Evolutionary conservation across 2,888 invertebrate species (phyloP), one percentile per base, ranked within the genome.

Genomic region (Gnatocerus cornutus): DNA sequence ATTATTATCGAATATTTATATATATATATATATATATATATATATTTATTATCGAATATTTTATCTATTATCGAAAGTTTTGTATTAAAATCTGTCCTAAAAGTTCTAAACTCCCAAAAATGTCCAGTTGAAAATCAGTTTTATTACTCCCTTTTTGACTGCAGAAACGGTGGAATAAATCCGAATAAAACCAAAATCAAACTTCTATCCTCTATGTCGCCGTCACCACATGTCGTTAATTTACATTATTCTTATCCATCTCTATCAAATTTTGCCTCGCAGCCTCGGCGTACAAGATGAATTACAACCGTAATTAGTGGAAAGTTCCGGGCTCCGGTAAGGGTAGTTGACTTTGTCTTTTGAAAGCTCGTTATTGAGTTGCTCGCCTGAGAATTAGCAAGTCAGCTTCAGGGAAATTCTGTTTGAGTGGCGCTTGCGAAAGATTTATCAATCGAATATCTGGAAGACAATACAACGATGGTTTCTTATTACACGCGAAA

Each of bases 291-390:
- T 76, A 73, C 75, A 72, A 78, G 79, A 78, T 79, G 78, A 79
- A 78, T 80, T 79, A 79, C 78, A 77, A 74, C 74, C 71, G 78
- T 78, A 80, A 80, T 80, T 80, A 80, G 79, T 76, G 76, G 75
- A 77, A 78, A 78, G 77, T 78, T 78, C 72, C 73, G 68, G 74
- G 75, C 71, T 48, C 70, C 72, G 72, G 62, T 68, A 56, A 72
- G 74, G 74, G 74, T 74, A 74, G 77, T 78, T 76, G 77, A 76
- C 77, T 76, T 76, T 76, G 76, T 76, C 76, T 74, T 76, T 62
- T 68, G 73, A 70, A 72, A 72, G 72, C 76, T 74, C 77, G 75
- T 79, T 78, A 79, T 76, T 73, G 75, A 78, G 78, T 78, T 77
- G 79, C 74, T 73, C 73, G 74, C 69, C 67, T 63, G 74, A 71